Percentiles rank a stretch among this genome's conserved stretches.
These are phyloP conservation scores for Chrysocyon brachyurus DNA, from an alignment of 2,797 vertebrate species.

Conservation along the genomic window DNA sequence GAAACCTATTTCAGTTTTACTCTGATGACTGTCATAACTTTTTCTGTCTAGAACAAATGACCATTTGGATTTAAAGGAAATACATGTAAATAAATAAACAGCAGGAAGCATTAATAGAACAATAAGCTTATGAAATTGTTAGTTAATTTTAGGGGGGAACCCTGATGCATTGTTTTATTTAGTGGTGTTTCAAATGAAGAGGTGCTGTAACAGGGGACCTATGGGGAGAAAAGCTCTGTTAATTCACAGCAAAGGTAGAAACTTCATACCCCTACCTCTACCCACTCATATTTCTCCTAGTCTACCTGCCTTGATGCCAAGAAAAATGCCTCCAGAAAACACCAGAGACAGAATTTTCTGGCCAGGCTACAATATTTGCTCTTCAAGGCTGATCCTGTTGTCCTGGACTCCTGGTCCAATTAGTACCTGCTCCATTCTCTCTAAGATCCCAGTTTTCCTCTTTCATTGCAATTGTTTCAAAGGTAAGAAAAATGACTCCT, in stretches of 20 bases:
- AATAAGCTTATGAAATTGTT: background rate
- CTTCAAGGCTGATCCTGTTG: background rate
- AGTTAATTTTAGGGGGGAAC: background rate
- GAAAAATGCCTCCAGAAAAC: conserved; percentile 48
- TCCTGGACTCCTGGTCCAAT: background rate
- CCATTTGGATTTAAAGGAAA: conserved; percentile 29
- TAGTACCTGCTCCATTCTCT: background rate
- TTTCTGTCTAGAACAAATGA: background rate
- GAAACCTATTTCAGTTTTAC: background rate
- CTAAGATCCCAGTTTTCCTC: background rate
- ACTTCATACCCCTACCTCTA: background rate
- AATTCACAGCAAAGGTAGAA: background rate
- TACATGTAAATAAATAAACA: background rate
- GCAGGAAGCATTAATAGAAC: background rate
- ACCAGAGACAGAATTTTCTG: background rate
- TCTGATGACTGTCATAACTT: background rate
- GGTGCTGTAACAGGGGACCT: background rate
- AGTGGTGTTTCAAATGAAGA: conserved; percentile 33
- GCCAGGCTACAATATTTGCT: background rate
- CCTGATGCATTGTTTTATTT: background rate
- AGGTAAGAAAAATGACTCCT: conserved; percentile 26
- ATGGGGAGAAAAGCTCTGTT: conserved; percentile 9
- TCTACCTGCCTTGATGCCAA: background rate
- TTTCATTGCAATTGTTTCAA: conserved; percentile 15
- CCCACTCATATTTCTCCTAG: background rate